Evolutionary conservation across 1,140 invertebrate species (phyloP), one percentile per base, ranked within the genome.

Genomic region (Halesus radiatus): DNA sequence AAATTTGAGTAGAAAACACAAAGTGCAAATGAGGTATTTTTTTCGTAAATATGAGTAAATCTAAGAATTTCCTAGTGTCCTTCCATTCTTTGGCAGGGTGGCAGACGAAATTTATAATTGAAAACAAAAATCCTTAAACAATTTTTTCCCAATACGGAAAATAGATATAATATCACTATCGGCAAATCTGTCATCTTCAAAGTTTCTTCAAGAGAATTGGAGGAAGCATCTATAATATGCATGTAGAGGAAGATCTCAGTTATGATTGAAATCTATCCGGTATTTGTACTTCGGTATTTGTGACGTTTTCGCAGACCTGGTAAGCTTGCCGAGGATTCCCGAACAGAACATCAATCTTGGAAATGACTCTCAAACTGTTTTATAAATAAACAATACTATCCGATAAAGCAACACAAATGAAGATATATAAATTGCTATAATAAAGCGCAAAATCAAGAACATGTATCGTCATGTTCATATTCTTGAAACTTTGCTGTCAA

Each of bases 231-330:
- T 1, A 18, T 18, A 20, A 20, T 56, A 18, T 22, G 16, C 20
- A 18, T 1, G 1, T 18, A 56, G 20, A 10, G n/a, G 54, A 18
- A n/a, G 54, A 56, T 18, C 18, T 45, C 4, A 20, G 29, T 10
- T 70, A 70, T 50, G 64, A 70, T 45, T 20, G 66, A 45, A 70
- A 70, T 70, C 66, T 18, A 70, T 70, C 66, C 29, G 66, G 66
- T 20, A 45, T 45, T 70, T 70, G 66, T 70, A 70, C 5, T 70
- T 70, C n/a, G 37, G 32, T 20, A 70, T 70, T 45, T 50, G 66
- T 50, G 66, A 50, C 37, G 18, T 70, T 50, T 50, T 18, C 37
- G 29, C 29, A 64, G 20, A 22, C n/a, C 54, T n/a, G 54, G 54
- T 18, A 56, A 0, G 54, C 4, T 56, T 56, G 5, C 54, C 10